Conservation (phyloP, 2,888 invertebrate species). For the Masnerella sp. region DNA sequence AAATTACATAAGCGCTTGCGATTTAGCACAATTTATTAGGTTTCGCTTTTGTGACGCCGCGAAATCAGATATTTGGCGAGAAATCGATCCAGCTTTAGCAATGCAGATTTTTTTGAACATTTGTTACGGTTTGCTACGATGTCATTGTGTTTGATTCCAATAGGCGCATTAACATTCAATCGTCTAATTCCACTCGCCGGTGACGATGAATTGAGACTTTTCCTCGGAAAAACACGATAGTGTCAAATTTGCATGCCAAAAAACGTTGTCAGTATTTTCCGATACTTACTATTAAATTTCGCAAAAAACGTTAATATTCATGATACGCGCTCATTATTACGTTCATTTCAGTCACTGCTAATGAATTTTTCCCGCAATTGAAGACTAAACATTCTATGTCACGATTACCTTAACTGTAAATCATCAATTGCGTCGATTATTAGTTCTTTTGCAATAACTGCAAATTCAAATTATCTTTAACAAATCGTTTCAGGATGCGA, state of each 20-base stretch:
- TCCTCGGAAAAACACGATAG: slow-evolving; percentile 1
- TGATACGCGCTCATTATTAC: not conserved
- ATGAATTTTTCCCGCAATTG: not conserved
- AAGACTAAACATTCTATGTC: not conserved
- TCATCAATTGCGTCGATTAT: not conserved
- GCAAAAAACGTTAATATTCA: slow-evolving; percentile 3
- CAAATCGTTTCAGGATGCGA: too few species aligned
- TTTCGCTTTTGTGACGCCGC: too few species aligned
- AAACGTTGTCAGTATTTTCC: slow-evolving; percentile 5
- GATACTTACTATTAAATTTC: too few species aligned
- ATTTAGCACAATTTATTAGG: slow-evolving; percentile 3
- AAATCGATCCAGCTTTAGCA: too few species aligned
- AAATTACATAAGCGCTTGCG: slow-evolving; percentile 18
- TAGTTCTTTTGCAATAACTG: too few species aligned
- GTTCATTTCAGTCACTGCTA: not conserved
- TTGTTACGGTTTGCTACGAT: not conserved
- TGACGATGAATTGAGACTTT: slow-evolving; percentile 1
- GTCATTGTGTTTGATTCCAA: not conserved
- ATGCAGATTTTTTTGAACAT: not conserved
- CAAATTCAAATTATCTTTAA: too few species aligned
- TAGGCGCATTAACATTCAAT: slow-evolving; percentile 1
- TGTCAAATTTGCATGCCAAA: slow-evolving; percentile 1
- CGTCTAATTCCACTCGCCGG: not conserved
- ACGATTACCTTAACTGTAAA: not conserved
- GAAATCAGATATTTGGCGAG: not conserved